Evolutionary conservation across 2,888 invertebrate genomes (phyloP).

Genomic region (Drosophila nr. perissopoda): DNA sequence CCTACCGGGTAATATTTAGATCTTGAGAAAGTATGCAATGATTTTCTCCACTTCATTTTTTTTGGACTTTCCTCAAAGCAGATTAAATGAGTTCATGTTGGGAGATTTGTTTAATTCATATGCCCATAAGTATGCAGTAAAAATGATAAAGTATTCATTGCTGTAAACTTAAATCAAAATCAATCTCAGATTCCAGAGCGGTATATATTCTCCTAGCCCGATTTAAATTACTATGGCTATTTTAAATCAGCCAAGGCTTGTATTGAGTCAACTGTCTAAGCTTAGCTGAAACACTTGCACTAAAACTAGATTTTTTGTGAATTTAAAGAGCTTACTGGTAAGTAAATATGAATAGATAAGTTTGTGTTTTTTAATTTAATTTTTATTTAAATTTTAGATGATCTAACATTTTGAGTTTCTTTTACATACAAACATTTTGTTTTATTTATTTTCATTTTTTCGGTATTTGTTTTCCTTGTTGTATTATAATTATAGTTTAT

Average conservation of each 20-base stretch:
- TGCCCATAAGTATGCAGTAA: neutral
- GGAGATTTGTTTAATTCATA: neutral
- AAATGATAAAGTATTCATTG: neutral
- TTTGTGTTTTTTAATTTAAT: conserved; percentile 67
- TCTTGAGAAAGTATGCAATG: neutral
- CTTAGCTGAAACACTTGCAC: neutral
- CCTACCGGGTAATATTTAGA: neutral
- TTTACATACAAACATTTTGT: conserved; percentile 83
- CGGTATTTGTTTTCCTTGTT: conserved; percentile 42
- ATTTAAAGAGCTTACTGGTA: neutral
- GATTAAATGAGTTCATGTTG: neutral
- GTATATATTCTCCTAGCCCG: neutral
- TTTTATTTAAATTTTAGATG: conserved; percentile 84
- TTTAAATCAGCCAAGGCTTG: neutral
- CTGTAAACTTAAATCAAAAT: no score
- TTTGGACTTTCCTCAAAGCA: neutral
- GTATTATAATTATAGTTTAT: conserved; percentile 56
- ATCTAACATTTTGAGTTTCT: conserved; percentile 83
- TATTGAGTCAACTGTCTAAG: neutral
- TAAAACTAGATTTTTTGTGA: neutral
- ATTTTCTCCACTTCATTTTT: neutral
- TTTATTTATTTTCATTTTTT: conserved; percentile 46
- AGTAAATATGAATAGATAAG: neutral
- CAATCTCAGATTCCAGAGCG: neutral
- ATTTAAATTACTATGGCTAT: neutral